phyloP scores from a whole-genome alignment of 2,113 vertebrate genomes.

The Vidua macroura region DNA sequence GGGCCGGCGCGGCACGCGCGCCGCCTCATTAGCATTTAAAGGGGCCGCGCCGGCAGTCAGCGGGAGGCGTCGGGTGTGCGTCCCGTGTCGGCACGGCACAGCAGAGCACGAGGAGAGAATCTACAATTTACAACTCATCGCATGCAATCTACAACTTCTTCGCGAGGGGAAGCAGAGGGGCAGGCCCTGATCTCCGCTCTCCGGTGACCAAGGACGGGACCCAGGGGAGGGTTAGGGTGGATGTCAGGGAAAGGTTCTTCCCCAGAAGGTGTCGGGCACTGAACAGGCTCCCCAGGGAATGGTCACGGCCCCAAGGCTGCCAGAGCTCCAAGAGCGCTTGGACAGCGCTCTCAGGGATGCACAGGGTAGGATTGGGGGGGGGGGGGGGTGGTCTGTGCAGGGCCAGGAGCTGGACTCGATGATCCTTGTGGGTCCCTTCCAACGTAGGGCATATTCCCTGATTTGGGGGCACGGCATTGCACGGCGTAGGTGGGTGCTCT shows the following conservation, averaged over 20 bases:
- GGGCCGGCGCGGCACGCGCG: not conserved
- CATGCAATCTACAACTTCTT: not conserved
- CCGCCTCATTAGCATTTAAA: slow-evolving; percentile 48
- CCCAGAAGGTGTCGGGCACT: not conserved
- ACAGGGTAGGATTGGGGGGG: not conserved
- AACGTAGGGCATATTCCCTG: accelerated
- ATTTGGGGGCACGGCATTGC: not conserved
- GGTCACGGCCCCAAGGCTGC: not conserved
- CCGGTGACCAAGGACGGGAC: not conserved
- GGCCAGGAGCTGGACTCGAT: not conserved
- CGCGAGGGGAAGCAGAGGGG: not conserved
- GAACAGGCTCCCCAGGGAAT: not conserved
- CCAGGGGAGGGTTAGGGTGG: accelerated
- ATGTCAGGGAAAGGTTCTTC: not conserved
- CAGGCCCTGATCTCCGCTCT: not conserved
- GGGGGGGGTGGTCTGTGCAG: not conserved
- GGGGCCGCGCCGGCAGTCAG: not conserved
- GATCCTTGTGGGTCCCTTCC: not conserved
- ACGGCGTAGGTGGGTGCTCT: not conserved
- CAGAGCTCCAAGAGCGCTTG: not conserved
- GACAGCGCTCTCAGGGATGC: not conserved
- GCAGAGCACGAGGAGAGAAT: not conserved
- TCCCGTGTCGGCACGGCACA: too few relatives aligned
- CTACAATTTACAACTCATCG: not conserved
- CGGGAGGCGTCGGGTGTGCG: accelerated